phyloP scores from a whole-genome alignment of 2,797 vertebrate species.

The Girardinus metallicus region DNA sequence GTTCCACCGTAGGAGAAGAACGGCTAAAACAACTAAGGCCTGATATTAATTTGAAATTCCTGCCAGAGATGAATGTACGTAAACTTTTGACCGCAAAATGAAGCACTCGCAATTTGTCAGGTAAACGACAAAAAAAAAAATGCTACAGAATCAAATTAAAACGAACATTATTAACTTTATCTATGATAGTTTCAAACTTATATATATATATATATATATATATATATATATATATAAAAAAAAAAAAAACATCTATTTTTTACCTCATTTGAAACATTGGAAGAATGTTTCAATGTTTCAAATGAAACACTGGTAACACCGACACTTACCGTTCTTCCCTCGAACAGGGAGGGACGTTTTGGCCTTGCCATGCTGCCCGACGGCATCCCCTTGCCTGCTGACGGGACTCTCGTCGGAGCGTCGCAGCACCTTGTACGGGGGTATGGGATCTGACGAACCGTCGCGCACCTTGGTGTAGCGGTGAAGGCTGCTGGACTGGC shows the following conservation, averaged over 20 bases:
- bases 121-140: neutral
- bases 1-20: neutral
- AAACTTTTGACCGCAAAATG: neutral
- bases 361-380: conserved; percentile 88
- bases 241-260: neutral
- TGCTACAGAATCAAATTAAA: neutral
- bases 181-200: neutral
- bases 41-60: neutral
- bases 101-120: neutral
- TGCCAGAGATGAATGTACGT: neutral
- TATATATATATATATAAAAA: too few relatives aligned
- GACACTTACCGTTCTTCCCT: conserved; percentile 91
- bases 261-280: neutral
- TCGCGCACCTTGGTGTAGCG: conserved; percentile 98
- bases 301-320: too few relatives aligned
- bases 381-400: conserved; percentile 88
- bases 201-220: too few relatives aligned
- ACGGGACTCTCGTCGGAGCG: conserved; percentile 95
- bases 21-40: neutral
- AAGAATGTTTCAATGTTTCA: too few relatives aligned
- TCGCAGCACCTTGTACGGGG: conserved; percentile 96
- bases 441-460: conserved; percentile 89
- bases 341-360: conserved; percentile 89
- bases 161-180: neutral
- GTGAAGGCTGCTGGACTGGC: conserved; percentile 93